phyloP scores from a whole-genome alignment of 2,113 vertebrate species.

The Rissa tridactyla region DNA sequence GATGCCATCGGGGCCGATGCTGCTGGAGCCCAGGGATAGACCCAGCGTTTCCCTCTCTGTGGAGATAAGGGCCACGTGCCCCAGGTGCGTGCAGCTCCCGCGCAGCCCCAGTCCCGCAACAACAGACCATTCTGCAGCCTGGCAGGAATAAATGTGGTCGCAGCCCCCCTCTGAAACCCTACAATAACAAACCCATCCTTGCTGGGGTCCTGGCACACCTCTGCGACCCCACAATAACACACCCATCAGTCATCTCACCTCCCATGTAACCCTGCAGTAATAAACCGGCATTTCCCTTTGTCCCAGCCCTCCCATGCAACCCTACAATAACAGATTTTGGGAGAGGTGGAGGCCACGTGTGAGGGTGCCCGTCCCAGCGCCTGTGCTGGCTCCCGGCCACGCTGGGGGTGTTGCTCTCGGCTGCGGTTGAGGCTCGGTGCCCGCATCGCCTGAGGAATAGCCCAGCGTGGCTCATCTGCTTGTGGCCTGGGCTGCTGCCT shows the following conservation, averaged over 20 bases:
- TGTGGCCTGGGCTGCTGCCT: not conserved
- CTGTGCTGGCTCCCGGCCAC: rapidly evolving
- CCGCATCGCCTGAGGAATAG: rapidly evolving
- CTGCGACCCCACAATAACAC: not conserved
- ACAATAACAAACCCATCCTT: not conserved
- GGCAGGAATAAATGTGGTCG: not conserved
- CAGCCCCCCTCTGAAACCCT: not conserved
- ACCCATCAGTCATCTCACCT: not conserved
- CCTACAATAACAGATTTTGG: not conserved
- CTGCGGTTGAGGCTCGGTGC: not conserved
- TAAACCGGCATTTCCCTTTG: not conserved
- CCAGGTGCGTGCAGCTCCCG: not conserved
- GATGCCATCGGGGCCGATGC: rapidly evolving
- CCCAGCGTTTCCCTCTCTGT: rapidly evolving
- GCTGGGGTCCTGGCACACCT: rapidly evolving
- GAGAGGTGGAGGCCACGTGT: rapidly evolving
- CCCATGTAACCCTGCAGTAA: not conserved
- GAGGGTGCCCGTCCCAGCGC: rapidly evolving
- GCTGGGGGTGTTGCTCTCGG: not conserved
- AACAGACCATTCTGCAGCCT: not conserved
- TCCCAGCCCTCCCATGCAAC: not conserved
- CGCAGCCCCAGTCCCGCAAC: rapidly evolving
- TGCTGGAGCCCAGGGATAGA: not conserved
- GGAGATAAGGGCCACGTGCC: not conserved
- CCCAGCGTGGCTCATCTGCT: not conserved